Evolutionary conservation across 2,113 vertebrate species (phyloP).

Genomic region (Hemichromis elongatus): DNA sequence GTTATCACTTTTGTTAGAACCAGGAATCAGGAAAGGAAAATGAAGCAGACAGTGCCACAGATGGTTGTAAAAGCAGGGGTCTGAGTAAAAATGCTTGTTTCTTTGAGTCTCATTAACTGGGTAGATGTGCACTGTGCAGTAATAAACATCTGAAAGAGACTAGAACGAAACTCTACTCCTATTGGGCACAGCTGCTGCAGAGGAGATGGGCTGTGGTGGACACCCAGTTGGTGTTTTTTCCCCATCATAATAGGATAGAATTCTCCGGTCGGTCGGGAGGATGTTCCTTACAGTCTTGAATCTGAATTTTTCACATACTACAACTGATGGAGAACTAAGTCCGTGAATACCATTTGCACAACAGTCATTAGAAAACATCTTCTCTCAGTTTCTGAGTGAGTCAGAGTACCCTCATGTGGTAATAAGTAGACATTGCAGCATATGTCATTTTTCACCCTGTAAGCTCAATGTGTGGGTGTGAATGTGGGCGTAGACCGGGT

Average conservation of each 20-base stretch:
- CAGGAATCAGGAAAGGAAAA: not conserved
- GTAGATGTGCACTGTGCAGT: not conserved
- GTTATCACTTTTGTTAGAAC: not conserved
- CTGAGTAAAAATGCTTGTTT: not conserved
- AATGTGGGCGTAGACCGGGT: slow-evolving; percentile 21
- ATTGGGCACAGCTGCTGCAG: slow-evolving; percentile 30
- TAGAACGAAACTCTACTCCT: not conserved
- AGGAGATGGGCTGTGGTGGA: not conserved
- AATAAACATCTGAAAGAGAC: not conserved
- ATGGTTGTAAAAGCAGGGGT: not conserved
- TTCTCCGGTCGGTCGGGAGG: not conserved
- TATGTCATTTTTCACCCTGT: not conserved
- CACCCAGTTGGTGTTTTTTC: slow-evolving; percentile 14
- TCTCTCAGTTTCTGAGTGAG: not conserved
- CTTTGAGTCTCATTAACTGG: not conserved
- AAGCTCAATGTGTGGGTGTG: not conserved
- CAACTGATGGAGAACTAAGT: not conserved
- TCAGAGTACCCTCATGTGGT: slow-evolving; percentile 29
- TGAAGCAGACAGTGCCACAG: not conserved
- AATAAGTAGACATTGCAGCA: not conserved
- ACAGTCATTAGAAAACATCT: not conserved
- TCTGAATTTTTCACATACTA: slow-evolving; percentile 20
- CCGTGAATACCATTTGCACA: not conserved
- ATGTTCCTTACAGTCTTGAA: slow-evolving; percentile 10
- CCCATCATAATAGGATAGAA: slow-evolving; percentile 54